A percentile compares a stretch with the other conserved stretches of the same genome.
phyloP scores from a whole-genome alignment of 2,113 vertebrate genomes.

The Acrocephalus kingi region DNA sequence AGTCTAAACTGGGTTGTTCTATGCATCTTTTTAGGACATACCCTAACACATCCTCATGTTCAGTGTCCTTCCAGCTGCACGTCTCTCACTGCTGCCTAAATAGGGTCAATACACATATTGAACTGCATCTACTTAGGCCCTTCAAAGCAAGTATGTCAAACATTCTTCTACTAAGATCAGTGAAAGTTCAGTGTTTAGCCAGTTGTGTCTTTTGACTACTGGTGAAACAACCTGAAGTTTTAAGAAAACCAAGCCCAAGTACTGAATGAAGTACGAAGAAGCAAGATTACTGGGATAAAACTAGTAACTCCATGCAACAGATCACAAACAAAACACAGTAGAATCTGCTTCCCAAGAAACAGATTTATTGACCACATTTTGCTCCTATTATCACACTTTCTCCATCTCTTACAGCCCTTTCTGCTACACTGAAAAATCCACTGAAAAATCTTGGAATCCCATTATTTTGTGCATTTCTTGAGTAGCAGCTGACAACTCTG shows the following conservation, averaged over 20 bases:
- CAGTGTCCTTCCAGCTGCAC: neutral
- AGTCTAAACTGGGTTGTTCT: neutral
- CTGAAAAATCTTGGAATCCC: neutral
- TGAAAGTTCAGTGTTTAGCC: neutral
- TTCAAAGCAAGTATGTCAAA: neutral
- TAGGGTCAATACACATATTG: rapidly evolving
- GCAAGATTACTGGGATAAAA: neutral
- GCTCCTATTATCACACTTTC: neutral
- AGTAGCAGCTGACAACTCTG: neutral
- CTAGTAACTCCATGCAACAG: neutral
- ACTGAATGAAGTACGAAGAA: neutral
- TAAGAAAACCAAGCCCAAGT: neutral
- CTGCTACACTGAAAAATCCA: neutral
- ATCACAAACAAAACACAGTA: neutral
- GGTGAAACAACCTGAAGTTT: neutral
- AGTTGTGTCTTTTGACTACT: neutral
- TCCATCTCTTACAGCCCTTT: neutral
- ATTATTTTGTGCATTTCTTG: neutral
- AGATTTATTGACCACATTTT: neutral
- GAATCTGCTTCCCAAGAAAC: neutral
- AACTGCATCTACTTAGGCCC: neutral
- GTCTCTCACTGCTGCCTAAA: neutral
- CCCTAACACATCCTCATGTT: neutral
- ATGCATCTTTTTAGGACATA: neutral
- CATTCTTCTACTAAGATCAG: neutral